Conservation (phyloP, 1,140 invertebrate genomes). For the Drosophila athabasca region DNA sequence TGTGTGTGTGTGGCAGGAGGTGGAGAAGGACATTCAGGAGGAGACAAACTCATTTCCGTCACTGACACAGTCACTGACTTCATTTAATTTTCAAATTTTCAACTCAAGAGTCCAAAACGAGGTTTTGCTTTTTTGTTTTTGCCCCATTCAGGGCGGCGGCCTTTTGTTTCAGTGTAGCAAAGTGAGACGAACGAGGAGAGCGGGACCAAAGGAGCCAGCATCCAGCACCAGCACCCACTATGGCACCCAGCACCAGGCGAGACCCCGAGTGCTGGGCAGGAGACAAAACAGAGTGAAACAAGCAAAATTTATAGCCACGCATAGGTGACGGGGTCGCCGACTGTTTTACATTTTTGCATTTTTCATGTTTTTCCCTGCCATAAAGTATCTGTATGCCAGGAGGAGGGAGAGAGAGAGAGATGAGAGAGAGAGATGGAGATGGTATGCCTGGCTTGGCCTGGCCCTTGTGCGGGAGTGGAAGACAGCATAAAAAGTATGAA, state of each 20-base stretch:
- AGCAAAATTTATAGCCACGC: conserved; percentile 63
- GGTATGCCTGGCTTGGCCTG: neutral
- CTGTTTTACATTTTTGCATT: conserved; percentile 73
- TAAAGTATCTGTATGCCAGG: conserved; percentile 43
- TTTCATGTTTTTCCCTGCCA: conserved; percentile 70
- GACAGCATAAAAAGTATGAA: conserved; percentile 68
- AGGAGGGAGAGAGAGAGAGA: neutral
- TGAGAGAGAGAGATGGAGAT: neutral
- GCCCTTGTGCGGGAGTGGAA: neutral
- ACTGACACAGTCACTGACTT: conserved; percentile 76
- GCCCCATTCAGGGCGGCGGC: conserved; percentile 2
- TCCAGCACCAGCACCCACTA: neutral
- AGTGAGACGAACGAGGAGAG: conserved; percentile 55
- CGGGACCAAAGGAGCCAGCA: conserved; percentile 8
- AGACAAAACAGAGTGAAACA: conserved; percentile 24
- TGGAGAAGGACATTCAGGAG: conserved; percentile 26
- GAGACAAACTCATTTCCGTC: conserved; percentile 75
- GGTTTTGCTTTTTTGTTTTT: conserved; percentile 29
- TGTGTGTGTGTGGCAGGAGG: neutral
- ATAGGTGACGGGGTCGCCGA: conserved; percentile 54
- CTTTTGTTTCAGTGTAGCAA: conserved; percentile 74
- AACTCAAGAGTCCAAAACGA: conserved; percentile 76
- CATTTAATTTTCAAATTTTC: conserved; percentile 77
- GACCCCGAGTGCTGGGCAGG: conserved; percentile 6
- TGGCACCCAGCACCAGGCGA: conserved; percentile 13